phyloP scores from a whole-genome alignment of 2,113 vertebrate genomes.

The Nannobrachium achirus region DNA sequence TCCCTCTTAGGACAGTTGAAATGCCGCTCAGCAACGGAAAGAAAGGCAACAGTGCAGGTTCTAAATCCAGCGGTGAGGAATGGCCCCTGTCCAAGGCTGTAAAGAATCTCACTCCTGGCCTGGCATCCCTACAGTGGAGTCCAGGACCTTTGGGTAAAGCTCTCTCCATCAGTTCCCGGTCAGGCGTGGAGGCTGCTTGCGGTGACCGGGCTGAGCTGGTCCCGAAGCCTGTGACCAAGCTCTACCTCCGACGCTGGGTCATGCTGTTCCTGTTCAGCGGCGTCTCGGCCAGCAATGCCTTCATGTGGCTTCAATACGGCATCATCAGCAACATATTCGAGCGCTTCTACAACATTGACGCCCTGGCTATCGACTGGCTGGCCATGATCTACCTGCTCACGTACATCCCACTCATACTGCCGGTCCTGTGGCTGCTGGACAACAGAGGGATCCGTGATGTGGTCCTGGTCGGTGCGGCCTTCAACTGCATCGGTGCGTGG shows the following conservation, averaged over 20 bases:
- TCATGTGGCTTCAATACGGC: conserved; percentile 91
- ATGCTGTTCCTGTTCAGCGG: conserved; percentile 86
- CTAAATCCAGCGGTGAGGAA: conserved; percentile 19
- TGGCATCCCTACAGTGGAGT: conserved; percentile 44
- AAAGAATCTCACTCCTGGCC: conserved; percentile 17
- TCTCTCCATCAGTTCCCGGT: conserved; percentile 32
- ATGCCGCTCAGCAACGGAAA: conserved; percentile 54
- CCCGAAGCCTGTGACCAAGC: conserved; percentile 50
- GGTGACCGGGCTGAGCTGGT: conserved; percentile 21
- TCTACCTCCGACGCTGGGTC: conserved; percentile 84
- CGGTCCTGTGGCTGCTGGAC: conserved; percentile 82
- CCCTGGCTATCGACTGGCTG: conserved; percentile 88
- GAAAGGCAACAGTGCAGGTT: conserved; percentile 50
- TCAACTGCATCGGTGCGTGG: conserved; percentile 90
- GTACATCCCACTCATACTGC: conserved; percentile 88
- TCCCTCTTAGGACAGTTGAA: conserved; percentile 16
- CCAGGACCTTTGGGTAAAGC: conserved; percentile 40
- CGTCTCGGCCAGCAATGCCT: conserved; percentile 88
- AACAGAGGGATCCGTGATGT: conserved; percentile 84
- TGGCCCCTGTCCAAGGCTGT: conserved; percentile 32
- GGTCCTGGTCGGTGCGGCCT: conserved; percentile 80
- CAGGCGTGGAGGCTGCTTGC: conserved; percentile 6
- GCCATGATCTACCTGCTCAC: conserved; percentile 87
- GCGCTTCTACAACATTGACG: conserved; percentile 81
- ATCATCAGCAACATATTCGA: conserved; percentile 86